phyloP scores from a whole-genome alignment of 1,140 invertebrate species.

The Calephelis nemesis region DNA sequence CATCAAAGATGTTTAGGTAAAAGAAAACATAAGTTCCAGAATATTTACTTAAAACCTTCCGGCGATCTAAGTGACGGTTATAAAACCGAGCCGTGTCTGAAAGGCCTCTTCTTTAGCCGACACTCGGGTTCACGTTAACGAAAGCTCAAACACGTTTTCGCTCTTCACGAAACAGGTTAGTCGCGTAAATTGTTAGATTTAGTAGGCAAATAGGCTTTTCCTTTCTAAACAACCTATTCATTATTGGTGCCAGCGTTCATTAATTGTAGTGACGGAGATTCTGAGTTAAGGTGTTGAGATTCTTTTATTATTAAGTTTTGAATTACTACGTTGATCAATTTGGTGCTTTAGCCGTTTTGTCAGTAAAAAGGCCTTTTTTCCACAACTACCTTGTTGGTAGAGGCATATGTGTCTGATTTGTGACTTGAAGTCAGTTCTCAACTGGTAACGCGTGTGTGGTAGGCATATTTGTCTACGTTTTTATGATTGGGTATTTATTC shows the following conservation, averaged over 20 bases:
- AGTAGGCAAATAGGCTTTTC: slow-evolving; percentile 14
- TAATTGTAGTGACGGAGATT: background rate
- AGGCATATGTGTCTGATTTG: no score
- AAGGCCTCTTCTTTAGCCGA: slow-evolving; percentile 10
- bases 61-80: background rate
- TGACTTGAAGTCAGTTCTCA: no score
- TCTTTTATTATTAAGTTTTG: no score
- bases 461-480: no score
- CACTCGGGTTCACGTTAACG: slow-evolving; percentile 6
- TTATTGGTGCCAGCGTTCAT: slow-evolving; percentile 3
- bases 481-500: no score
- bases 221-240: slow-evolving; percentile 9
- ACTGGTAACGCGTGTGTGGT: no score
- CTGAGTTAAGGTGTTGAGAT: background rate
- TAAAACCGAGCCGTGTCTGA: slow-evolving; percentile 8
- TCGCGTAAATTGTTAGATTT: slow-evolving; percentile 12
- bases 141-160: slow-evolving; percentile 12
- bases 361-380: no score
- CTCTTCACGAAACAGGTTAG: slow-evolving; percentile 14
- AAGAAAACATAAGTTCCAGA: no score
- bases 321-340: no score
- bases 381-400: no score
- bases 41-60: background rate
- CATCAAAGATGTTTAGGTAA: no score
- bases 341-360: no score